Percentiles rank a stretch among this genome's conserved stretches.
These are phyloP conservation scores for Callitettix versicolor DNA, from an alignment of 1,140 invertebrate genomes.

Conservation along the genomic window DNA sequence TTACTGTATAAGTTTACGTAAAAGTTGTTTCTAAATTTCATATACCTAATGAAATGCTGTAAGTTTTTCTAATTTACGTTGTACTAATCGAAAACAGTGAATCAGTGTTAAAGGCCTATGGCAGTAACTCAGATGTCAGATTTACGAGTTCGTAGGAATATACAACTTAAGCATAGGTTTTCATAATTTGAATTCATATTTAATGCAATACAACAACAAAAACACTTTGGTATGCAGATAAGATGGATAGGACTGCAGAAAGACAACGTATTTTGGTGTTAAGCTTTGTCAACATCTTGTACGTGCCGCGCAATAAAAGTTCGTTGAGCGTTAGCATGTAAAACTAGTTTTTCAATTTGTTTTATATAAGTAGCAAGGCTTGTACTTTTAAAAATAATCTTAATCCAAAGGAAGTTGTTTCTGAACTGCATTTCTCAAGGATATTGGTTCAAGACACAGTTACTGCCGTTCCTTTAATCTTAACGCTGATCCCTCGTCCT, in stretches of 20 bases:
- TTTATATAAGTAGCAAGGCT: not conserved
- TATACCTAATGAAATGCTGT: not conserved
- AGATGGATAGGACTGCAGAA: no score
- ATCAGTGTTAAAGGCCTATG: not conserved
- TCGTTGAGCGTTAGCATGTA: no score
- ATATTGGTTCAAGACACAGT: no score
- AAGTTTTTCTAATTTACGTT: not conserved
- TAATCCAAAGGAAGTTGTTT: not conserved
- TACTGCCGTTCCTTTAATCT: not conserved
- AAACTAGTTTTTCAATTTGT: not conserved
- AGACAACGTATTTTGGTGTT: no score
- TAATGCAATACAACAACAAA: no score
- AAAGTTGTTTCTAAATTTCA: not conserved
- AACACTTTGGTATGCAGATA: no score
- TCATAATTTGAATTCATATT: no score
- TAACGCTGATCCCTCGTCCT: no score
- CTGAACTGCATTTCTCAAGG: not conserved
- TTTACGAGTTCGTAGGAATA: not conserved
- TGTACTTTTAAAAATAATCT: not conserved
- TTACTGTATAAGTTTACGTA: not conserved
- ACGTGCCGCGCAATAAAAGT: no score
- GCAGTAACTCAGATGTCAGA: not conserved
- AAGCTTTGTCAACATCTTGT: no score
- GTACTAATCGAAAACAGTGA: not conserved
- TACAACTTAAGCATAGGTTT: no score